Evolutionary conservation across 2,888 invertebrate genomes (phyloP).

Genomic region (Urechis unicinctus): DNA sequence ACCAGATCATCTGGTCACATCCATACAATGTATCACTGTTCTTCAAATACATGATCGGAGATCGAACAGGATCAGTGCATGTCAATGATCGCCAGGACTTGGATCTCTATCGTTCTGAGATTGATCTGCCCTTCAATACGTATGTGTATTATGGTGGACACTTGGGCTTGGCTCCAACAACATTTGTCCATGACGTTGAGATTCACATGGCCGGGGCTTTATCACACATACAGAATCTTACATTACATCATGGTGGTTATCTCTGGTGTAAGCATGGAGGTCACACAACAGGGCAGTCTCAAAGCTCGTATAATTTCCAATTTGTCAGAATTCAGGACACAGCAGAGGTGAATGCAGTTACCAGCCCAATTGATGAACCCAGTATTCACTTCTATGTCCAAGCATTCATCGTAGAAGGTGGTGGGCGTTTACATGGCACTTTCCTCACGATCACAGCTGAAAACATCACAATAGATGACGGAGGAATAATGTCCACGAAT

Average conservation of each 20-base stretch:
- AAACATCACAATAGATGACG: slow-evolving; percentile 33
- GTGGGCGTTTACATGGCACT: slow-evolving; percentile 29
- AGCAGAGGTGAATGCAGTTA: slow-evolving; percentile 26
- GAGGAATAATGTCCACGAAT: slow-evolving; percentile 27
- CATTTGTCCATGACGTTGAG: slow-evolving; percentile 32
- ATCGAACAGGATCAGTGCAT: slow-evolving; percentile 32
- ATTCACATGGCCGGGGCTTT: slow-evolving; percentile 29
- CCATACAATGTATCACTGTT: slow-evolving; percentile 25
- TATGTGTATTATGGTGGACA: slow-evolving; percentile 29
- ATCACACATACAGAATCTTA: slow-evolving; percentile 29
- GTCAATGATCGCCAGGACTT: slow-evolving; percentile 25
- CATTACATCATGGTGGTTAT: slow-evolving; percentile 30
- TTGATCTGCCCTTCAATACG: slow-evolving; percentile 32
- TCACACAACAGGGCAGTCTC: slow-evolving; percentile 18
- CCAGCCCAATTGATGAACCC: slow-evolving; percentile 26
- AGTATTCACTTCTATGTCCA: slow-evolving; percentile 26
- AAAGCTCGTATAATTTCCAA: slow-evolving; percentile 26
- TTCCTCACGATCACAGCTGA: slow-evolving; percentile 23
- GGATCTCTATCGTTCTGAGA: slow-evolving; percentile 27
- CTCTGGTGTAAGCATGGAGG: slow-evolving; percentile 35
- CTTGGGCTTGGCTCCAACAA: slow-evolving; percentile 30
- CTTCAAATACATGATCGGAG: slow-evolving; percentile 38
- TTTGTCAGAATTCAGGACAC: slow-evolving; percentile 28
- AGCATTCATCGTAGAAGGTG: slow-evolving; percentile 29
- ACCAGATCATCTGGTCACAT: neutral